Conservation (phyloP, 37 sponge, comb jelly and placozoan species). For the Spongilla lacustris region DNA sequence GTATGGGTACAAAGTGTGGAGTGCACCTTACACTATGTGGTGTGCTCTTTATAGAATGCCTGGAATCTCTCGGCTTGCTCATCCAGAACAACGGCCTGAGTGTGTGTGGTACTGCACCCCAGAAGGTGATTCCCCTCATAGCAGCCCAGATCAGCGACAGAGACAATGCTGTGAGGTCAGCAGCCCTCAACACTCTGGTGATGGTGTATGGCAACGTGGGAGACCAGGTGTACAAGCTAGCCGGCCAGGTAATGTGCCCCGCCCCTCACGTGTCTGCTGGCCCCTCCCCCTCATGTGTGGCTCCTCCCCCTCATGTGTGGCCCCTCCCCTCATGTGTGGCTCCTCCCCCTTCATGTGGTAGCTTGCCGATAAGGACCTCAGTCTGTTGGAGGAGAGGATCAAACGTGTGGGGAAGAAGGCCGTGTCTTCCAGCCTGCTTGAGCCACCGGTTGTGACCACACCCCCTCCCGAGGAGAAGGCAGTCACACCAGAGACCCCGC, state of each 20-base stretch:
- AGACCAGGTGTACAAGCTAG: slow-evolving; percentile 80
- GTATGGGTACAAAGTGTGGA: background rate
- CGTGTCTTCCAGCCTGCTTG: slow-evolving; percentile 3
- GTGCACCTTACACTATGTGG: background rate
- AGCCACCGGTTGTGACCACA: background rate
- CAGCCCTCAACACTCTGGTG: slow-evolving; percentile 84
- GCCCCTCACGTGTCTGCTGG: background rate
- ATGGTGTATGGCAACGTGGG: slow-evolving; percentile 83
- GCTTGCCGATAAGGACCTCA: slow-evolving; percentile 77
- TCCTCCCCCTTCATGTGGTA: background rate
- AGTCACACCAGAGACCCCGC: background rate
- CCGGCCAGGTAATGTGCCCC: slow-evolving; percentile 50
- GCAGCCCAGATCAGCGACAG: slow-evolving; percentile 84
- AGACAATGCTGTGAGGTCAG: slow-evolving; percentile 86
- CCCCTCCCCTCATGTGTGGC: background rate
- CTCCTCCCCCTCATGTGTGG: background rate
- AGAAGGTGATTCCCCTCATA: slow-evolving; percentile 80
- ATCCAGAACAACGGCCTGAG: slow-evolving; percentile 81
- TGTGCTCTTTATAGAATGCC: slow-evolving; percentile 61
- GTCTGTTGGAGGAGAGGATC: slow-evolving; percentile 81
- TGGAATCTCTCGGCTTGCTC: slow-evolving; percentile 85
- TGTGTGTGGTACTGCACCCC: slow-evolving; percentile 85
- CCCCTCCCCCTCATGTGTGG: background rate
- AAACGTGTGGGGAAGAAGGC: slow-evolving; percentile 43
- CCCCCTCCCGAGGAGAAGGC: background rate